phyloP scores from a whole-genome alignment of 2,888 invertebrate species.

The Spatulosminthurus flaviceps region DNA sequence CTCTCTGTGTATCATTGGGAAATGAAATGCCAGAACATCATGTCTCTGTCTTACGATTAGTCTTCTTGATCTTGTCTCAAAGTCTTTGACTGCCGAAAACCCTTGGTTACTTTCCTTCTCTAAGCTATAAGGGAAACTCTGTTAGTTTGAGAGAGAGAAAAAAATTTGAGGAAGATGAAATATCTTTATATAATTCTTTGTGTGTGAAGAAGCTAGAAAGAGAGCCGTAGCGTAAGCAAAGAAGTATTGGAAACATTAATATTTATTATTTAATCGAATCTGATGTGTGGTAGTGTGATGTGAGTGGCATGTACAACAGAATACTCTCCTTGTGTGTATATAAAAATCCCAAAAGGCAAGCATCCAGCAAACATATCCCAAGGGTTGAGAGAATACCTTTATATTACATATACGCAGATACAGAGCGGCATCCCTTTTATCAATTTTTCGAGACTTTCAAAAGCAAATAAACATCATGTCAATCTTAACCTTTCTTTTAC shows the following conservation, averaged over 20 bases:
- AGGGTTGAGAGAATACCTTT: neutral
- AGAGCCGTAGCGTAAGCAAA: neutral
- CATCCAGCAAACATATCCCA: neutral
- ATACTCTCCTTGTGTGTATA: neutral
- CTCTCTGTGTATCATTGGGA: no score
- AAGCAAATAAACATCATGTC: slow-evolving; percentile 61
- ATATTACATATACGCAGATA: slow-evolving; percentile 24
- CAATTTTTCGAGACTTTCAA: slow-evolving; percentile 58
- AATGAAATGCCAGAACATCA: slow-evolving; percentile 13
- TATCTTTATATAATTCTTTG: slow-evolving; percentile 8
- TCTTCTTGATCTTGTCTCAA: slow-evolving; percentile 16
- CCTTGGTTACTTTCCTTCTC: neutral
- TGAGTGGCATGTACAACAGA: slow-evolving; percentile 12
- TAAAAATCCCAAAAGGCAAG: neutral
- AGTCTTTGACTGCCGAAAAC: slow-evolving; percentile 14
- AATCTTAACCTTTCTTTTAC: slow-evolving; percentile 49
- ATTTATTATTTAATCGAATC: slow-evolving; percentile 37
- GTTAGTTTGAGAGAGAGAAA: neutral
- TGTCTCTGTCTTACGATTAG: slow-evolving; percentile 9
- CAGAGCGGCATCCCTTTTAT: slow-evolving; percentile 55
- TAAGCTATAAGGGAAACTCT: neutral
- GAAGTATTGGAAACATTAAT: slow-evolving; percentile 34
- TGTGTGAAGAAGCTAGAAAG: neutral
- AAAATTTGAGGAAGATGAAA: neutral
- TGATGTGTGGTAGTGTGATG: slow-evolving; percentile 21